Evolutionary conservation across 2,888 invertebrate genomes (phyloP), one percentile per base, ranked within the genome.

Genomic region (Amphipyra berbera): DNA sequence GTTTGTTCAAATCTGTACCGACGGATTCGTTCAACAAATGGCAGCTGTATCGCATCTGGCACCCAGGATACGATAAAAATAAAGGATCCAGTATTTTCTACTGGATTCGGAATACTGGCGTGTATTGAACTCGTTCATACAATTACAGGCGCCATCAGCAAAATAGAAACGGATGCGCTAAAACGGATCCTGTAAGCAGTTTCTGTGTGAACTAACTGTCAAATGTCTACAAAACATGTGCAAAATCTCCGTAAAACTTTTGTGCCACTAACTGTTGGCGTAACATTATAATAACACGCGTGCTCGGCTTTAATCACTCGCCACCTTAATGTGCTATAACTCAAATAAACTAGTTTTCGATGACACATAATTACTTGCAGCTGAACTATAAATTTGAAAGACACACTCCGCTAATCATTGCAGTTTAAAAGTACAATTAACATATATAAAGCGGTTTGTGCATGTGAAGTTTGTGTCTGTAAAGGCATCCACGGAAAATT

Each of bases 331-430:
- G 60, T 35, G 45, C 50, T 21, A 30, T 74, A 58, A 69, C 46
- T 62, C 48, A 61, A 53, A 65, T 56, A 58, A 73, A 61, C 63
- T 56, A 58, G 54, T 56, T 65, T 54, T 15, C 59, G 12, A 60
- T 54, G 71, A 60, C 75, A 74, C 41, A n/a, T 47, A 49, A 65
- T 68, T 64, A 61, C 52, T 50, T 61, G 42, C 58, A 56, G 21
- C 37, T 33, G 37, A 56, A 61, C 54, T 46, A 54, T 63, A 63
- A 68, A 63, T 72, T 27, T 56, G 33, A 14, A 44, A 48, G 9
- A 41, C n/a, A 47, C 35, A 61, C 27, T 55, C 12, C 12, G 13
- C 44, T 54, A 49, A 62, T 59, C 45, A 66, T 38, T 50, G 9
- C 9, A 40, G n/a, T 27, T 65, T 38, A 40, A 54, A 21, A 46